phyloP scores from a whole-genome alignment of 2,888 invertebrate species.

The Agrotis ipsilon region DNA sequence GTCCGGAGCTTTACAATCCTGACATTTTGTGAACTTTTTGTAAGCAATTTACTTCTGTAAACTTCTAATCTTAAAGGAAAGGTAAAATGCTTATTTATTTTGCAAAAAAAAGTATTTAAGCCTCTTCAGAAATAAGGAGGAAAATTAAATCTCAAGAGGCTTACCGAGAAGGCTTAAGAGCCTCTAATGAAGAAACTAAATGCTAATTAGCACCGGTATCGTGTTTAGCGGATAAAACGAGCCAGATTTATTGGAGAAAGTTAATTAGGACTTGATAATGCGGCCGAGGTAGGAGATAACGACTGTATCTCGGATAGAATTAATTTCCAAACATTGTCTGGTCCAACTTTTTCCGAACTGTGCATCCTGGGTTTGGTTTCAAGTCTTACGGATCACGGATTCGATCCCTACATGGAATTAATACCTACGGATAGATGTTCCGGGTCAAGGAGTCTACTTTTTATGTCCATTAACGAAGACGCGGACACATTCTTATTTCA shows the following conservation, averaged over 20 bases:
- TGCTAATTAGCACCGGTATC: constrained; percentile 25
- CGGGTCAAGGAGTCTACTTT: no score
- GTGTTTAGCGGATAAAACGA: neutral
- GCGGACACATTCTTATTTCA: no score
- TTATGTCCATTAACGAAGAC: no score
- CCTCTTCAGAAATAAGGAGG: constrained; percentile 16
- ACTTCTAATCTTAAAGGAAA: neutral
- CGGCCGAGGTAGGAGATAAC: neutral
- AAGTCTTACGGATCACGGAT: no score
- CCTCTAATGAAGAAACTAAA: constrained; percentile 45
- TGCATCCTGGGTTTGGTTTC: no score
- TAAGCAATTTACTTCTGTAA: neutral
- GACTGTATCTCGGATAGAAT: no score
- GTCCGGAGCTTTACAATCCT: constrained; percentile 8
- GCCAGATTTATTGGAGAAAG: constrained; percentile 4
- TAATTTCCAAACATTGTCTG: no score
- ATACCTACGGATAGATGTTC: no score
- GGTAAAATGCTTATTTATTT: neutral
- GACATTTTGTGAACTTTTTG: constrained; percentile 17
- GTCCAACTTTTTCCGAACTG: no score
- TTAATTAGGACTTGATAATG: constrained; percentile 1
- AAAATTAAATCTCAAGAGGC: constrained; percentile 24
- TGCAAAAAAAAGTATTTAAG: neutral
- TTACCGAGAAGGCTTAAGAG: constrained; percentile 17
- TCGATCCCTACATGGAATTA: no score